Base-by-base conservation (phyloP, 2,797 vertebrate genomes). In the Aeoliscus strigatus region DNA sequence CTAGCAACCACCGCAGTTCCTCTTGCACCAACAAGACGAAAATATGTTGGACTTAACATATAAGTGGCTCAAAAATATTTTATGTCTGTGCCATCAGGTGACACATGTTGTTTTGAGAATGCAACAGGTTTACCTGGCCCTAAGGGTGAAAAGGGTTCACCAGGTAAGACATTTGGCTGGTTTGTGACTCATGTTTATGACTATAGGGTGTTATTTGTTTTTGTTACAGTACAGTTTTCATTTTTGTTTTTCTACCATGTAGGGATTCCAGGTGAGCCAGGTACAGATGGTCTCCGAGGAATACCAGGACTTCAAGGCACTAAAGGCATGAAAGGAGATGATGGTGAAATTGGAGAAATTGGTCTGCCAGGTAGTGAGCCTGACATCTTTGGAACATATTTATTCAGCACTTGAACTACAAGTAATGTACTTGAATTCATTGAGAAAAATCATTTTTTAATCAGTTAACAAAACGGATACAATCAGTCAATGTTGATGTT, bases 301-400 rank as follows among this genome's bases (percentile, higher is more conserved):
- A 1, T 0, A 14, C 14, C 4, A 1, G 83, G 81, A 51, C 16
- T 14, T 0, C 14, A 5, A 16, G 83, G 83, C 2, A 39, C 10
- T 0, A 81, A 82, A 74, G 82, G 82, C 36, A 27, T 68, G 15
- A 75, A 36, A 60, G 82, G 82, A 60, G 72, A 80, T 32, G 38
- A 56, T n/a, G 51, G 34, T 17, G n/a, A 2, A 24, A 28, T 1
- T 43, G 60, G 36, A 21, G 39, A 17, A 5, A 32, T 4, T 17
- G 74, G 82, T 58, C 49, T 1, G 1, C 41, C 31, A 59, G 82
- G 83, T 82, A 80, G 37, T 14, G 0, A 6, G 9, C 24, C 2
- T n/a, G 1, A 31, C 4, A 37, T 8, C 10, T 32, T 4, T 29
- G 65, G 27, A 3, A 24, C 30, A 25, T 25, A 8, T 0, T 9